phyloP scores from a whole-genome alignment of 2,113 vertebrate species.

The Nothocercus julius region DNA sequence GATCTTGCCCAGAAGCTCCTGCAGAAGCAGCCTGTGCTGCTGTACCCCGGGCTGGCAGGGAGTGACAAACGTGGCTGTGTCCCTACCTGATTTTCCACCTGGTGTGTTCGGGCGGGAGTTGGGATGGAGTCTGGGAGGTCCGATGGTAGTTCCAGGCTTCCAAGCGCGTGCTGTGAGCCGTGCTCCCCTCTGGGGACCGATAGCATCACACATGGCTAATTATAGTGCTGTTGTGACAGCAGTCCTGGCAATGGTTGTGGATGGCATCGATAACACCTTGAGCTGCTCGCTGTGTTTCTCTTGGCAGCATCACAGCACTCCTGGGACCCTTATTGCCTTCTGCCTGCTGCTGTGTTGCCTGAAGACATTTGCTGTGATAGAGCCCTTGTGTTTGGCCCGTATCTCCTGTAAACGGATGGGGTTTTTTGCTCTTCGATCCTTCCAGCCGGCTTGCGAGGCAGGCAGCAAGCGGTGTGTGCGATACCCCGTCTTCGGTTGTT shows the following conservation, averaged over 20 bases:
- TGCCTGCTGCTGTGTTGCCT: background rate
- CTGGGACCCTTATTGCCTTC: background rate
- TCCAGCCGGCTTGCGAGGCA: background rate
- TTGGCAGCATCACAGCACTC: background rate
- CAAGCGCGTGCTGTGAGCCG: accelerated
- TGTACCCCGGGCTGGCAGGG: background rate
- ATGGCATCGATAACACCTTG: background rate
- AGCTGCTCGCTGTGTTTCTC: background rate
- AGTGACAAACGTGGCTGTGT: no score
- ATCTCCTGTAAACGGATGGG: background rate
- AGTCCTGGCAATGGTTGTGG: accelerated
- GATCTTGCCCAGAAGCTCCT: background rate
- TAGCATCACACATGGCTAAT: background rate
- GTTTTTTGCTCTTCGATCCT: background rate
- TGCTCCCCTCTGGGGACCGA: background rate
- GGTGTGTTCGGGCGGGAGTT: background rate
- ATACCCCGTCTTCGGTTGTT: background rate
- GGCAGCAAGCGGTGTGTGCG: background rate
- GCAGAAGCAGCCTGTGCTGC: background rate
- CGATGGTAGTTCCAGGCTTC: background rate
- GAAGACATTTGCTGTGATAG: accelerated
- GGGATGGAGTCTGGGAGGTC: background rate
- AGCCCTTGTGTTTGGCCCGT: background rate
- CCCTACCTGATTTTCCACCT: background rate
- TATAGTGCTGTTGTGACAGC: background rate